phyloP scores from a whole-genome alignment of 2,888 invertebrate genomes.

The Ctenicera cuprea region DNA sequence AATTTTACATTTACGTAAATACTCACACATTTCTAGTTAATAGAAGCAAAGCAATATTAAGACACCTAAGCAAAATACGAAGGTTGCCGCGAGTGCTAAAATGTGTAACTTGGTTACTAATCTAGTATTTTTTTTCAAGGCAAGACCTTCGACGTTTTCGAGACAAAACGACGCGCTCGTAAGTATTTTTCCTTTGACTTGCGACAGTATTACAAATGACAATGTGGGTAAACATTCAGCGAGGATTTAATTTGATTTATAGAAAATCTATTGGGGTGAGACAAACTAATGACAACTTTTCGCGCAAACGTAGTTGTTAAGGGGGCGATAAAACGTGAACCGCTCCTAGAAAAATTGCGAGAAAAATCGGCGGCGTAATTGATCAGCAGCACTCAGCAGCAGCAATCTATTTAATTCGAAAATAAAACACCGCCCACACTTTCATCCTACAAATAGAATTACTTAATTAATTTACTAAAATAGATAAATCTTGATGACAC shows the following conservation, averaged over 20 bases:
- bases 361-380: constrained; percentile 23
- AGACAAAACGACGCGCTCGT: too few species aligned
- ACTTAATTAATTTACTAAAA: neutral
- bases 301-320: neutral
- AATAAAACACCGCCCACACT: neutral
- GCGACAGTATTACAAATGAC: too few species aligned
- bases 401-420: constrained; percentile 15
- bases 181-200: too few species aligned
- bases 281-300: constrained; percentile 7
- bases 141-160: too few species aligned
- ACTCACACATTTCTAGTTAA: too few species aligned
- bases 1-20: too few species aligned
- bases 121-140: too few species aligned
- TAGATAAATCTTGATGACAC: neutral
- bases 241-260: neutral
- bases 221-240: too few species aligned
- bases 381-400: neutral
- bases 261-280: neutral
- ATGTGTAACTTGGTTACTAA: too few species aligned
- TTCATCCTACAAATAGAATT: constrained; percentile 5
- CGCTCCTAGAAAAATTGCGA: constrained; percentile 8
- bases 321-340: neutral
- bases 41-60: too few species aligned
- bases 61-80: too few species aligned
- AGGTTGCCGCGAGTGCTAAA: too few species aligned